Percentiles rank a stretch among this genome's conserved stretches.
Evolutionary conservation across 2,797 vertebrate species (phyloP).

Genomic region (Tadarida brasiliensis): DNA sequence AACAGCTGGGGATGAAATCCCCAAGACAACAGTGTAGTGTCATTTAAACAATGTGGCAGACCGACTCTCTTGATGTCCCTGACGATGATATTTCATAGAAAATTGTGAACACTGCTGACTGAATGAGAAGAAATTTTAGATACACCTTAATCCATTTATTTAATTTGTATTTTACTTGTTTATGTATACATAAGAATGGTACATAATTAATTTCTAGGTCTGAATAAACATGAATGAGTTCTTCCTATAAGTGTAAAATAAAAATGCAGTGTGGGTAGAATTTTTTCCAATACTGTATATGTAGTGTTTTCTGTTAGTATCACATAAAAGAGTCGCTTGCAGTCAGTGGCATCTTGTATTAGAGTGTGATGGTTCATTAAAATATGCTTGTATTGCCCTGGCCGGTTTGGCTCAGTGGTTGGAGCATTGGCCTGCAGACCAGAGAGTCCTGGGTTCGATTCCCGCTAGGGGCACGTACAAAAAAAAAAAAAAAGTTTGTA

Average conservation of each 20-base stretch:
- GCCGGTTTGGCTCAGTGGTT: too few relatives aligned
- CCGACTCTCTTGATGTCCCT: background rate
- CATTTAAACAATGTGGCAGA: background rate
- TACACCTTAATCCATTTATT: background rate
- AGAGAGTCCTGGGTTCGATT: too few relatives aligned
- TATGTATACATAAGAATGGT: background rate
- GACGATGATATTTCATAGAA: background rate
- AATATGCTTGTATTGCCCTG: constrained; percentile 33
- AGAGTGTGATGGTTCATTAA: background rate
- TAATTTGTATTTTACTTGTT: background rate
- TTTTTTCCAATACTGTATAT: background rate
- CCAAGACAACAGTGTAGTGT: background rate
- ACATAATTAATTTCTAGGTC: background rate
- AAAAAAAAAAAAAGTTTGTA: too few relatives aligned
- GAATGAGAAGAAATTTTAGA: background rate
- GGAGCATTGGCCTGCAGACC: too few relatives aligned
- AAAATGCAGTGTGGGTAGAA: background rate
- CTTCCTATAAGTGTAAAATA: background rate
- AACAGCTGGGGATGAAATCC: background rate
- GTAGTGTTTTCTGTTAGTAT: background rate
- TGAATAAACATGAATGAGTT: background rate
- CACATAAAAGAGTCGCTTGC: background rate
- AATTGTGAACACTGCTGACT: background rate
- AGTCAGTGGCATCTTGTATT: background rate
- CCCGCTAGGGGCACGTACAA: too few relatives aligned